Base-by-base conservation (phyloP, 2,888 invertebrate genomes). In the Eristalinus aeneus region DNA sequence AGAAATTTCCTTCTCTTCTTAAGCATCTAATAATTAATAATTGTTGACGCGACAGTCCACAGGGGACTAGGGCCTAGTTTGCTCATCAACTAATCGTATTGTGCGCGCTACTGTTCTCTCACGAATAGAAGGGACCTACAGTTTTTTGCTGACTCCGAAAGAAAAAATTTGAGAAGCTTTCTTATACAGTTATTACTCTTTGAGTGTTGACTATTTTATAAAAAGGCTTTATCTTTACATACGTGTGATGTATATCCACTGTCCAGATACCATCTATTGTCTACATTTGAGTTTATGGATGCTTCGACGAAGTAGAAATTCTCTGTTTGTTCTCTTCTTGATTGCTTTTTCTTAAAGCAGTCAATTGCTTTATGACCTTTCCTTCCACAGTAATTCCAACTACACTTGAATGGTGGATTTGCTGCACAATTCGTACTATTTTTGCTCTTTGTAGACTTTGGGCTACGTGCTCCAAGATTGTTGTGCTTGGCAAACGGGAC, bases 191-290 rank as follows among this genome's bases (percentile, higher is more conserved):
- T n/a, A n/a, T n/a, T n/a, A n/a, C n/a, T 67, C 85, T 53, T 31
- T 88, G 61, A 61, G 63, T 69, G 12, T 9, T 12, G 53, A 36
- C 22, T 61, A 63, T 80, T 65, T 27, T 69, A 10, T 0, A 81
- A 39, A 23, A 46, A 9, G 12, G 65, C 53, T 23, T 69, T 74
- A 61, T 77, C 79, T 64, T 76, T 84, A 73, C 83, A 46, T 27
- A 86, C 46, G 64, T 80, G 60, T 79, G 76, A 68, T 6, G 64
- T 69, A 22, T 75, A 81, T 23, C 75, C 81, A 60, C 81, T 81
- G n/a, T n/a, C n/a, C n/a, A n/a, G n/a, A n/a, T n/a, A n/a, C n/a
- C n/a, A n/a, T n/a, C n/a, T n/a, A n/a, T 68, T 36, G 23, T 58
- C 36, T n/a, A 11, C 6, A 31, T 16, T n/a, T 8, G 32, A n/a